Percentiles rank a stretch among this genome's conserved stretches.
Evolutionary conservation across 2,888 invertebrate species (phyloP).

Genomic region (Macrosoma leucophasiata): DNA sequence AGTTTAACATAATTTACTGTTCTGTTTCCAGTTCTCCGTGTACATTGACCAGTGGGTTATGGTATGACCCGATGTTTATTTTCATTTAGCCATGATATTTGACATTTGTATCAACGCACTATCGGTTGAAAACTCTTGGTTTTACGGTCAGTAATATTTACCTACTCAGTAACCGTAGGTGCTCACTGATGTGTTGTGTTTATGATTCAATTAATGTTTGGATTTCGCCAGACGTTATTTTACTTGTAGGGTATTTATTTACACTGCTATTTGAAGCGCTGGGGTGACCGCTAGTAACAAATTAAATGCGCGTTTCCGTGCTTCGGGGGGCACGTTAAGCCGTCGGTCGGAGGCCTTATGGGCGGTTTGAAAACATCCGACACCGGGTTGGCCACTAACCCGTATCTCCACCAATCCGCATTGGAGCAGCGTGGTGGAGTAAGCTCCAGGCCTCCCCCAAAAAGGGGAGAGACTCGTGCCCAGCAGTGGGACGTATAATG

Average conservation of each 20-base stretch:
- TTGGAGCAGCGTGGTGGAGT: too few relatives aligned
- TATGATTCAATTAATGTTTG: slow-evolving; percentile 12
- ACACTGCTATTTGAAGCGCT: neutral
- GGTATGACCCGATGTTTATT: slow-evolving; percentile 43
- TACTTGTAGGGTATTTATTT: slow-evolving; percentile 4
- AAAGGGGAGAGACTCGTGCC: too few relatives aligned
- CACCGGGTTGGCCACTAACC: neutral
- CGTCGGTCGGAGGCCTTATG: too few relatives aligned
- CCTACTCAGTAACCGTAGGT: slow-evolving; percentile 10
- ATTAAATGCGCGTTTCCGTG: too few relatives aligned
- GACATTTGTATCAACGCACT: slow-evolving; percentile 47
- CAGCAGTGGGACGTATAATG: too few relatives aligned
- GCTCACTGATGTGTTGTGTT: slow-evolving; percentile 14
- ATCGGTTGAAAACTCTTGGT: slow-evolving; percentile 22
- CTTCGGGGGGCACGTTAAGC: too few relatives aligned
- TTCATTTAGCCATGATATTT: slow-evolving; percentile 48
- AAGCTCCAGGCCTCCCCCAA: too few relatives aligned
- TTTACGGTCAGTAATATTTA: slow-evolving; percentile 9
- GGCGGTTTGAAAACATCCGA: too few relatives aligned
- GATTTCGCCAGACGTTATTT: slow-evolving; percentile 3
- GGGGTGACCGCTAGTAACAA: too few relatives aligned
- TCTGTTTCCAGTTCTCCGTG: slow-evolving; percentile 45
- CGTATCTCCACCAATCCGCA: too few relatives aligned
- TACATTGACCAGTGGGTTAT: slow-evolving; percentile 30
- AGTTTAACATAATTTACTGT: slow-evolving; percentile 56